Evolutionary conservation across 2,113 vertebrate genomes (phyloP), one percentile per base, ranked within the genome.

Genomic region (Phalacrocorax aristotelis): DNA sequence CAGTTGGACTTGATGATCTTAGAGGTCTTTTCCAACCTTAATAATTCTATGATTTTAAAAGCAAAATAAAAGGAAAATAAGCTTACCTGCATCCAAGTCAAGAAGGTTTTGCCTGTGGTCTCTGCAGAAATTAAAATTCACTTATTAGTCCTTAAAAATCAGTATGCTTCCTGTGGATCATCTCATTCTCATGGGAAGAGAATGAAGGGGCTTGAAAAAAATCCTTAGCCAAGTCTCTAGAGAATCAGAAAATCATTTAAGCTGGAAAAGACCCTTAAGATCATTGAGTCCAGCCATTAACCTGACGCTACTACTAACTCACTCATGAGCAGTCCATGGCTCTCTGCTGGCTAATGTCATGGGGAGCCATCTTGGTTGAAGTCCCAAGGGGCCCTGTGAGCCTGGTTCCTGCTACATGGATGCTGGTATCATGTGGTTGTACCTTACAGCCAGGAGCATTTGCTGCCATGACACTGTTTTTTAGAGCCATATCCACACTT

Each of bases 401-500:
- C 40, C 71, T 38, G 38, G 38, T 38, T 38, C 38, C 14, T 76
- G 54, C 36, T 22, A 6, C 8, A 0, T 6, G 38, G 55, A 18
- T 68, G 48, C 23, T 48, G 84, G 15, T 38, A 18, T 6, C 19
- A 17, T n/a, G 21, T 48, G 40, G 19, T 66, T 26, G 21, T 15
- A 30, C n/a, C 36, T 64, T 9, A 40, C 40, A 85, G 17, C 64
- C 19, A 51, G 32, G 61, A 79, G 8, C 0, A 0, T 64, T 94
- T 77, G 26, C 57, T 90, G 51, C 64, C 18, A 10, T 0, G 0
- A 15, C 9, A 7, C 26, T 29, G 27, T 0, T 11, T 87, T 89
- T 34, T n/a, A 36, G 22, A 76, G 16, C 10, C 9, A 1, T 34
- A 48, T 14, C 46, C 25, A 42, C 9, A 2, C 27, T 25, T 25